These are phyloP conservation scores for Centropyge bicolor DNA, from an alignment of 2,797 vertebrate genomes.

Conservation along the genomic window DNA sequence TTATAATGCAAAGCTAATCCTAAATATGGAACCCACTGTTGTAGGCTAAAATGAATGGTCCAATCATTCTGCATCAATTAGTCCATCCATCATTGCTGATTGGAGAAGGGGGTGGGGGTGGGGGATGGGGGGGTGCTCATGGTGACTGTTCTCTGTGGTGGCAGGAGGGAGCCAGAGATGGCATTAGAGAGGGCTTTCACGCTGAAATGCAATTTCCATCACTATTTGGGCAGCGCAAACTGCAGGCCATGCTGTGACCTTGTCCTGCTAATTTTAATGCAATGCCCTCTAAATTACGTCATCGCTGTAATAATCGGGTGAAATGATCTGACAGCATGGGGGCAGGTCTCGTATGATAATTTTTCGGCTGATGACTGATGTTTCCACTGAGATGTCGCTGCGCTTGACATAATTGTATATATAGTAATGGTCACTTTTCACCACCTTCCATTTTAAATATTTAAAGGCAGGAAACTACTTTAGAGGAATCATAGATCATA, in stretches of 20 bases:
- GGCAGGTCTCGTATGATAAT: conserved; percentile 31
- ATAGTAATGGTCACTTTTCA: conserved; percentile 6
- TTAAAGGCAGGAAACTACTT: not conserved
- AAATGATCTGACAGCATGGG: conserved; percentile 35
- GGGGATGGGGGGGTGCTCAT: conserved; percentile 32
- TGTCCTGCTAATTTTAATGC: conserved; percentile 58
- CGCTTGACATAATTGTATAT: conserved; percentile 22
- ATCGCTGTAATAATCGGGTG: conserved; percentile 33
- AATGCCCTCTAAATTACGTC: conserved; percentile 55
- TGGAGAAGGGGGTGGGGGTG: conserved; percentile 48
- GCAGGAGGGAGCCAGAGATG: conserved; percentile 48
- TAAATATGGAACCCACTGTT: conserved; percentile 81
- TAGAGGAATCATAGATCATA: not conserved
- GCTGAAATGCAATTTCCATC: conserved; percentile 62
- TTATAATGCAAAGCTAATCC: conserved; percentile 67
- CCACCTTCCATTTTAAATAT: not conserved
- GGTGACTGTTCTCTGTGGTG: conserved; percentile 46
- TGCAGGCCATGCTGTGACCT: conserved; percentile 58
- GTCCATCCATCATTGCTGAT: conserved; percentile 85
- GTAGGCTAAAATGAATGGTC: conserved; percentile 82
- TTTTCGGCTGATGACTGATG: conserved; percentile 37
- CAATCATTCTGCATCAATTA: conserved; percentile 86
- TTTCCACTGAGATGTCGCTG: conserved; percentile 31
- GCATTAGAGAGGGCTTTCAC: conserved; percentile 43
- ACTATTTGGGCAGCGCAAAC: conserved; percentile 36